Percentiles rank a stretch among this genome's conserved stretches.
These are phyloP conservation scores for Beris chalybata DNA, from an alignment of 2,888 invertebrate genomes.

Conservation along the genomic window DNA sequence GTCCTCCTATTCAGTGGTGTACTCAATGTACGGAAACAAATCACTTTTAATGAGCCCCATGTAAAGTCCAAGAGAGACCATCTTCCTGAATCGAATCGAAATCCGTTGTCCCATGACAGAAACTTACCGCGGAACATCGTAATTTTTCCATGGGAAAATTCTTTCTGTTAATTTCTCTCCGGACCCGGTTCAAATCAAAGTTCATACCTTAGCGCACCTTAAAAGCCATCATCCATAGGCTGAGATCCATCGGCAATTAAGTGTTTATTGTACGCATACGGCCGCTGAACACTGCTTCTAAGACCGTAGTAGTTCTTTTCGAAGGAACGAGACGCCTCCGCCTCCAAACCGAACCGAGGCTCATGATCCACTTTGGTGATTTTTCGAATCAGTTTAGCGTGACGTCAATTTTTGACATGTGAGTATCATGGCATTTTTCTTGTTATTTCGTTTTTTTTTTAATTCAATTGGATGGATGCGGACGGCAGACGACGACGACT, in stretches of 20 bases:
- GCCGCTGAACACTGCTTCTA: constrained; percentile 15
- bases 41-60: constrained; percentile 29
- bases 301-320: not conserved
- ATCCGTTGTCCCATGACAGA: constrained; percentile 27
- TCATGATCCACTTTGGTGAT: constrained; percentile 29
- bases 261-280: constrained; percentile 30
- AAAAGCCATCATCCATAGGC: constrained; percentile 16
- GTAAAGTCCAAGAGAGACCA: constrained; percentile 9
- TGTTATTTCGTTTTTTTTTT: constrained; percentile 14
- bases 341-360: constrained; percentile 17
- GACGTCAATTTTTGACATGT: constrained; percentile 30
- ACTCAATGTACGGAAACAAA: constrained; percentile 5
- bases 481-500: not conserved
- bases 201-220: constrained; percentile 16
- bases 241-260: constrained; percentile 25
- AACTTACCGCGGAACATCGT: constrained; percentile 8
- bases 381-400: constrained; percentile 22
- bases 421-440: constrained; percentile 19
- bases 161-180: constrained; percentile 23
- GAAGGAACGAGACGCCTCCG: not conserved
- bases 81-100: constrained; percentile 15
- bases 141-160: constrained; percentile 23
- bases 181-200: constrained; percentile 10
- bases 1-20: too few relatives aligned
- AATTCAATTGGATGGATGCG: constrained; percentile 13